Conservation (phyloP, 2,888 invertebrate species). For the Drosophila sordidapex region DNA sequence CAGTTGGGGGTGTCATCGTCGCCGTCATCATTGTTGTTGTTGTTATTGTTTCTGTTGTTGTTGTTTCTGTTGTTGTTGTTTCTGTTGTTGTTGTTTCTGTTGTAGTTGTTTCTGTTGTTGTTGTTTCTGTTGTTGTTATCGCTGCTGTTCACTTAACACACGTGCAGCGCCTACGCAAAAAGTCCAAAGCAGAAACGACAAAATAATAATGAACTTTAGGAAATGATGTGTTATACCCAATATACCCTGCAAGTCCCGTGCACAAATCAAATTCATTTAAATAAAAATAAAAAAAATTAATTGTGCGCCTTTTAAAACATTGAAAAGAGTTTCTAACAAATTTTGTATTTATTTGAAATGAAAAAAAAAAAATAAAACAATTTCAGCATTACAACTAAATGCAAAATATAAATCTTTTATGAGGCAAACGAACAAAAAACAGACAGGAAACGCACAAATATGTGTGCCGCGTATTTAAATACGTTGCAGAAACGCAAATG, state of each 20-base stretch:
- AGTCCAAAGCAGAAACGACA: constrained; percentile 16
- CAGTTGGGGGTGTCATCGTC: constrained; percentile 22
- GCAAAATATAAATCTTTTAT: not conserved
- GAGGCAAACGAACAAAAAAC: not conserved
- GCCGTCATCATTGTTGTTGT: not conserved
- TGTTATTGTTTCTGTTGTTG: not conserved
- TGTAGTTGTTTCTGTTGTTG: not conserved
- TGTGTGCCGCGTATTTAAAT: not conserved
- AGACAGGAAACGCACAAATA: not conserved
- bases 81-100: not conserved
- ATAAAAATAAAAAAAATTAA: not conserved
- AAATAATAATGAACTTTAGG: constrained; percentile 18
- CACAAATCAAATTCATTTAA: not conserved
- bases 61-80: constrained; percentile 1
- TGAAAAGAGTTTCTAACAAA: not conserved
- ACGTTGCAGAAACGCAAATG: constrained; percentile 1
- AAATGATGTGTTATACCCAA: not conserved
- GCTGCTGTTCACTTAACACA: constrained; percentile 43
- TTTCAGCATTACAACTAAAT: not conserved
- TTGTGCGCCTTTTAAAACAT: not conserved
- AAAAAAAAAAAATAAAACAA: not conserved
- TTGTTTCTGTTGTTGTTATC: constrained; percentile 9
- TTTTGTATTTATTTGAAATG: not conserved
- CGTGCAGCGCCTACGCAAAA: constrained; percentile 73
- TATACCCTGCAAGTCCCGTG: not conserved